Evolutionary conservation across 2,888 invertebrate species (phyloP).

Genomic region (Archips xylosteana): DNA sequence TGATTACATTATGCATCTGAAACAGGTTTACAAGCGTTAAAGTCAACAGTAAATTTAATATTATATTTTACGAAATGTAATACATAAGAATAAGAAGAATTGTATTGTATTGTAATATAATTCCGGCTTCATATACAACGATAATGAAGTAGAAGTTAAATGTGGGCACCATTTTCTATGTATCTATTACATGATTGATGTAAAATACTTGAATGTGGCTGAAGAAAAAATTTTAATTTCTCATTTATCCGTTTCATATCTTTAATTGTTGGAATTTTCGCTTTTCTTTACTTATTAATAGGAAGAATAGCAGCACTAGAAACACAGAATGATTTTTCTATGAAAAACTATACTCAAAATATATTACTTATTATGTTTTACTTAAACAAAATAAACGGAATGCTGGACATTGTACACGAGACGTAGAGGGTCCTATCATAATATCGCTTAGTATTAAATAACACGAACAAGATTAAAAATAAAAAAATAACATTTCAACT

Average conservation of each 20-base stretch:
- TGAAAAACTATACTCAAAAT: neutral
- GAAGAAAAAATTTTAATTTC: too few species aligned
- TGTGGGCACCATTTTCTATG: too few species aligned
- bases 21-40: neutral
- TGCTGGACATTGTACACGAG: neutral
- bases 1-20: neutral
- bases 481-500: constrained; percentile 15
- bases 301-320: too few species aligned
- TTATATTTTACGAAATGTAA: neutral
- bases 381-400: neutral
- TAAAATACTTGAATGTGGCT: too few species aligned
- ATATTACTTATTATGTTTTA: neutral
- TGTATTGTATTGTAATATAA: neutral
- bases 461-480: constrained; percentile 31
- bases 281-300: too few species aligned
- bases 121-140: neutral
- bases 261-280: neutral
- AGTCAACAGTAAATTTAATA: neutral
- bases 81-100: too few species aligned
- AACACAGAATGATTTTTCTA: neutral
- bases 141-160: too few species aligned
- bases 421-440: neutral
- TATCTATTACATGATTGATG: too few species aligned
- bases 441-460: constrained; percentile 24
- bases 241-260: too few species aligned